phyloP scores from a whole-genome alignment of 1,140 invertebrate genomes.

The Metaphire vulgaris region DNA sequence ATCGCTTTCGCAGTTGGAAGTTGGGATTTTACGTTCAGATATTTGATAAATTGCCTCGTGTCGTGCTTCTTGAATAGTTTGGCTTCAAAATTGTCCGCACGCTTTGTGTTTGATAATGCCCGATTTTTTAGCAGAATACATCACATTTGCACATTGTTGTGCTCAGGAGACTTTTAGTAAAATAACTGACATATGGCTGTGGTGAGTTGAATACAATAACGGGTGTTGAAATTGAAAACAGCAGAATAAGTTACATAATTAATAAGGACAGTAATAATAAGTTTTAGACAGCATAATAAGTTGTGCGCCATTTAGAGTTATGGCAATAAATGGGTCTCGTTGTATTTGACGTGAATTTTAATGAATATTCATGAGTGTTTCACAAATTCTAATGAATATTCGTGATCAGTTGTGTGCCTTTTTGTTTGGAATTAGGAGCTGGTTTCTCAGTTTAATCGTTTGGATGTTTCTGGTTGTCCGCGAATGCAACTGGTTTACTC shows the following conservation, averaged over 20 bases:
- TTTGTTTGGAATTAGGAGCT: too few relatives aligned
- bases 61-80: not conserved
- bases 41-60: not conserved
- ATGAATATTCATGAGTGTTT: too few relatives aligned
- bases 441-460: constrained; percentile 57
- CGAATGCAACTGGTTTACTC: constrained; percentile 56
- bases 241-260: too few relatives aligned
- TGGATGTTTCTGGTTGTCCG: constrained; percentile 49
- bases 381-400: too few relatives aligned
- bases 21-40: constrained; percentile 30
- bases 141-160: not conserved
- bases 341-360: too few relatives aligned
- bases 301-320: too few relatives aligned
- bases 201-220: not conserved
- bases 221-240: too few relatives aligned
- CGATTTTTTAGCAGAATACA: constrained; percentile 22
- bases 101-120: constrained; percentile 13
- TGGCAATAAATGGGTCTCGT: too few relatives aligned
- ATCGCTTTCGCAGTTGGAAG: constrained; percentile 72
- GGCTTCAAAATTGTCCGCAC: not conserved
- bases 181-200: not conserved
- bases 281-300: too few relatives aligned
- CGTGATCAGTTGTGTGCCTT: too few relatives aligned
- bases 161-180: not conserved
- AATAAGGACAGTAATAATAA: too few relatives aligned